These are phyloP conservation scores for Lagocephalus sceleratus DNA, from an alignment of 2,797 vertebrate species.

Conservation along the genomic window DNA sequence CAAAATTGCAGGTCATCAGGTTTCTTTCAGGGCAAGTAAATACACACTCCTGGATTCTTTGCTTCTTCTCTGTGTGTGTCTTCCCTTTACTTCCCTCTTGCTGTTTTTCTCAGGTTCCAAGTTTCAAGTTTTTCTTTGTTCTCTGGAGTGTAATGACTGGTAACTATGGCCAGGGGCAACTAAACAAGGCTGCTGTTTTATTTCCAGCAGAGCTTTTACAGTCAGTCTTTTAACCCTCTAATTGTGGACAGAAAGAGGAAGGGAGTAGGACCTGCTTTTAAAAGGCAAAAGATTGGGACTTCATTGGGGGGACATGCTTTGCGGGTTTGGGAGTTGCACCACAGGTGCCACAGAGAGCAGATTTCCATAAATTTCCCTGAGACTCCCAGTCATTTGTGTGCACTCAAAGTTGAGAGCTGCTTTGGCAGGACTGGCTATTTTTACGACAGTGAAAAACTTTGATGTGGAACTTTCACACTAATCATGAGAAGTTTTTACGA, in stretches of 20 bases:
- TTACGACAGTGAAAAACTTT: background rate
- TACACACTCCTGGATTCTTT: slow-evolving; percentile 42
- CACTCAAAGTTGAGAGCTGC: background rate
- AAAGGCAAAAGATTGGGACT: slow-evolving; percentile 17
- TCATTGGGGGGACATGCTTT: slow-evolving; percentile 25
- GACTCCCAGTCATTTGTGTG: background rate
- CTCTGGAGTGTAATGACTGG: slow-evolving; percentile 36
- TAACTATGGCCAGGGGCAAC: slow-evolving; percentile 37
- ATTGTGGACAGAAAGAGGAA: slow-evolving; percentile 28
- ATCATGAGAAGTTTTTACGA: background rate
- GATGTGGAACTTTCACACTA: background rate
- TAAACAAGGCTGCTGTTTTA: slow-evolving; percentile 31
- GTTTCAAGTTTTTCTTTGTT: slow-evolving; percentile 39
- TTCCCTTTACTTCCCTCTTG: slow-evolving; percentile 11
- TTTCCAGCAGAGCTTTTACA: slow-evolving; percentile 23
- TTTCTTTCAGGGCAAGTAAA: slow-evolving; percentile 47
- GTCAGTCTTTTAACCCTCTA: slow-evolving; percentile 10
- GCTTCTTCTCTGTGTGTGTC: slow-evolving; percentile 2
- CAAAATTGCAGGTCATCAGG: slow-evolving; percentile 7
- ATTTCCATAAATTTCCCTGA: slow-evolving; percentile 23
- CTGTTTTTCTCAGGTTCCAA: slow-evolving; percentile 20
- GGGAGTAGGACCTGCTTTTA: slow-evolving; percentile 26
- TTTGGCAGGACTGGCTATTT: background rate
- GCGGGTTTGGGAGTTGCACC: slow-evolving; percentile 20
- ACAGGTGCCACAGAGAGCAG: slow-evolving; percentile 1